Conservation (phyloP, 1,140 invertebrate species). For the Drosophila takahashii region DNA sequence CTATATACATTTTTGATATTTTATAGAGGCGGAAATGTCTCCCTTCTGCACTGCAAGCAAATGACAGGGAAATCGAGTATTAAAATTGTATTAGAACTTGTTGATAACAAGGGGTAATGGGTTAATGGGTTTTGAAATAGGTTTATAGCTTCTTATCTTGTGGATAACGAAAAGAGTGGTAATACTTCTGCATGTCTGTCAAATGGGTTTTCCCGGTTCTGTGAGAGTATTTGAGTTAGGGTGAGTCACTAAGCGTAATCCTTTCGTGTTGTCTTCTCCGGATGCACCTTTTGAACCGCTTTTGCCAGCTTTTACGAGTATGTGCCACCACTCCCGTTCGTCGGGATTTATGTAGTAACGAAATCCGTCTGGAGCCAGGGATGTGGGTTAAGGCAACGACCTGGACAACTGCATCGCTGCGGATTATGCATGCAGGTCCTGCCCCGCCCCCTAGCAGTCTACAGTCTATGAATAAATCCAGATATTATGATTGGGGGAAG, state of each 20-base stretch:
- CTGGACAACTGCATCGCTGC: conserved; percentile 27
- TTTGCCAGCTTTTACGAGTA: conserved; percentile 13
- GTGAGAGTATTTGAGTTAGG: conserved; percentile 9
- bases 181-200: neutral
- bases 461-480: conserved; percentile 32
- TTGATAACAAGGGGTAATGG: no score
- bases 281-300: conserved; percentile 48
- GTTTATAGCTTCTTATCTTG: no score
- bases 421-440: conserved; percentile 45
- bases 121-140: no score
- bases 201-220: neutral
- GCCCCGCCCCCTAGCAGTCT: neutral
- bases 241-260: conserved; percentile 26
- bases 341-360: conserved; percentile 22
- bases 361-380: conserved; percentile 32
- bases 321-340: neutral
- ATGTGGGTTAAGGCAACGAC: conserved; percentile 62
- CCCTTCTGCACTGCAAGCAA: no score
- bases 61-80: no score
- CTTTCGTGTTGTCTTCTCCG: conserved; percentile 12
- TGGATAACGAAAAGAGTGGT: no score
- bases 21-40: no score
- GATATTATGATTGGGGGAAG: neutral
- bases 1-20: no score
- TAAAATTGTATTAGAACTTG: no score